Evolutionary conservation across 92 coral and sea anemone species (phyloP).

Genomic region (Epizoanthus illoricatus): DNA sequence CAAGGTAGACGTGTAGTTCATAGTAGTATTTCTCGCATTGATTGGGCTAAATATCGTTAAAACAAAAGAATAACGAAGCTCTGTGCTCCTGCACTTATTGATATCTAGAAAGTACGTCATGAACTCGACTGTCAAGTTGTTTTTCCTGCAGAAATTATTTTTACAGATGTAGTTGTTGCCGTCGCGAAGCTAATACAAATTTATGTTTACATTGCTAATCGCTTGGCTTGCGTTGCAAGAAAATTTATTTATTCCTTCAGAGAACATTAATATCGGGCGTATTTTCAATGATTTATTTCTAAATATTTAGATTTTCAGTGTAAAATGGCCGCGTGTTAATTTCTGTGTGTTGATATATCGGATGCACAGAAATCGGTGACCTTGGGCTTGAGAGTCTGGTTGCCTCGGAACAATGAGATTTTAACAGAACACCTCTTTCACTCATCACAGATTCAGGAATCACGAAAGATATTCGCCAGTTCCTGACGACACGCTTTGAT

Average conservation of each 20-base stretch:
- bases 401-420: neutral
- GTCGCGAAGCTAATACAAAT: constrained; percentile 20
- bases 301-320: neutral
- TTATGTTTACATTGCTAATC: constrained; percentile 32
- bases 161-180: constrained; percentile 16
- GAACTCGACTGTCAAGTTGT: neutral
- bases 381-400: neutral
- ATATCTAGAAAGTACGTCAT: neutral
- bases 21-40: neutral
- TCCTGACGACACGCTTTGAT: constrained; percentile 80
- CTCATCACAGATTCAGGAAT: constrained; percentile 80
- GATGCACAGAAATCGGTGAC: neutral
- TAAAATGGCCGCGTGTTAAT: neutral
- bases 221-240: constrained; percentile 11
- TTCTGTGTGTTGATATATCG: neutral
- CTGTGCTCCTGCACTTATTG: neutral
- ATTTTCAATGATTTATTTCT: neutral
- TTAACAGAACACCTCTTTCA: constrained; percentile 14
- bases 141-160: constrained; percentile 1
- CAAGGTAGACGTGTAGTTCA: constrained; percentile 62
- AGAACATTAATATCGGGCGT: neutral
- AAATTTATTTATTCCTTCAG: constrained; percentile 3
- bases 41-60: neutral
- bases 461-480: constrained; percentile 81
- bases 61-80: neutral